These are phyloP conservation scores for Melangyna quadrimaculata DNA, from an alignment of 2,888 invertebrate genomes.

Conservation along the genomic window DNA sequence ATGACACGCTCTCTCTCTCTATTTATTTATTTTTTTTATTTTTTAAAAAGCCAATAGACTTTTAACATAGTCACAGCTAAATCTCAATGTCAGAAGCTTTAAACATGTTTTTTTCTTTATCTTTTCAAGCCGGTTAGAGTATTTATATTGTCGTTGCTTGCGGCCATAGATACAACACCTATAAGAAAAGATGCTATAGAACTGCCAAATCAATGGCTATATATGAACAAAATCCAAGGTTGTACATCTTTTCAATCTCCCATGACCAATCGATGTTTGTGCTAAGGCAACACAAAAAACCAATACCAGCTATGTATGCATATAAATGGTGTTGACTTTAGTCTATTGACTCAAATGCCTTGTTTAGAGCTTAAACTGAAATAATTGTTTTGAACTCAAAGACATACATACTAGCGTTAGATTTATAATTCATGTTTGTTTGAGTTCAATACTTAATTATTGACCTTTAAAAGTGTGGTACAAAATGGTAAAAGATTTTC, in stretches of 20 bases:
- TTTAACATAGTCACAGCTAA: slow-evolving; percentile 29
- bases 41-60: slow-evolving; percentile 55
- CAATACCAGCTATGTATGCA: too few species aligned
- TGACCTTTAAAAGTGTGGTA: not conserved
- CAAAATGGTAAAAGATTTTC: not conserved
- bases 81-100: slow-evolving; percentile 59
- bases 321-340: slow-evolving; percentile 34
- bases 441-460: slow-evolving; percentile 42
- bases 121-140: slow-evolving; percentile 40
- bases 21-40: not conserved
- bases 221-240: slow-evolving; percentile 37
- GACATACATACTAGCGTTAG: not conserved
- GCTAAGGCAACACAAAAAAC: not conserved
- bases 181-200: not conserved
- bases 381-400: not conserved
- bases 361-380: slow-evolving; percentile 17
- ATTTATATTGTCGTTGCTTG: slow-evolving; percentile 1
- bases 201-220: slow-evolving; percentile 3
- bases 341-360: slow-evolving; percentile 37
- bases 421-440: not conserved
- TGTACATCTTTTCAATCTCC: slow-evolving; percentile 44
- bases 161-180: not conserved
- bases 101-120: not conserved
- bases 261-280: slow-evolving; percentile 23
- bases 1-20: slow-evolving; percentile 38